Evolutionary conservation across 2,113 vertebrate genomes (phyloP).

Genomic region (Semnornis frantzii): DNA sequence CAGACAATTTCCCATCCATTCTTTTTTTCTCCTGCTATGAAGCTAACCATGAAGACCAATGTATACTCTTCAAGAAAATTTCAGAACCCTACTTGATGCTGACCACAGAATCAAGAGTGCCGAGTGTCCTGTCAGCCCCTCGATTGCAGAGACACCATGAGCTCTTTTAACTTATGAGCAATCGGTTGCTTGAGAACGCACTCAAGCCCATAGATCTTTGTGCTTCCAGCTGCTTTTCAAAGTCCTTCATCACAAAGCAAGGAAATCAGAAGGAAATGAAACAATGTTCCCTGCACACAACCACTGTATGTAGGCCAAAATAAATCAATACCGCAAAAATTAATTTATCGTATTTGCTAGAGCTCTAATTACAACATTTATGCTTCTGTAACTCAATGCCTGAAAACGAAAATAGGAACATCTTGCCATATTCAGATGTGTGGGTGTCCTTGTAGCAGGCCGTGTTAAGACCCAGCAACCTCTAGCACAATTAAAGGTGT

Average conservation of each 20-base stretch:
- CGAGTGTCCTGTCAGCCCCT: neutral
- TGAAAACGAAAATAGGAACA: neutral
- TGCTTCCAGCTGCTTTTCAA: neutral
- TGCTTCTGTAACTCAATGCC: neutral
- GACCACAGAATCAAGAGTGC: neutral
- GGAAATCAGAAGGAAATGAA: slow-evolving; percentile 46
- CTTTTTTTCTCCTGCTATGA: neutral
- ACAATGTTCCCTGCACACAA: neutral
- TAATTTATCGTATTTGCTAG: neutral
- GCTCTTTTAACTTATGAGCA: neutral
- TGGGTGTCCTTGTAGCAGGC: neutral
- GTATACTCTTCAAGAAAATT: neutral
- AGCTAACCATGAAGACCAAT: neutral
- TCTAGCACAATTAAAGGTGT: neutral
- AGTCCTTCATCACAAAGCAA: slow-evolving; percentile 27
- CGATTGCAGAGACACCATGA: neutral
- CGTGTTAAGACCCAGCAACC: neutral
- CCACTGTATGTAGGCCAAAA: neutral
- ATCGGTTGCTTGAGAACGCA: neutral
- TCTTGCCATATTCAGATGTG: neutral
- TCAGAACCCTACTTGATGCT: neutral
- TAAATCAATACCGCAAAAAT: neutral
- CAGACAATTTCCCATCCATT: neutral
- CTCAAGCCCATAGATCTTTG: neutral
- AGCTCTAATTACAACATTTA: neutral